Conservation (phyloP, 2,888 invertebrate genomes). For the Drosophila mercatorum region DNA sequence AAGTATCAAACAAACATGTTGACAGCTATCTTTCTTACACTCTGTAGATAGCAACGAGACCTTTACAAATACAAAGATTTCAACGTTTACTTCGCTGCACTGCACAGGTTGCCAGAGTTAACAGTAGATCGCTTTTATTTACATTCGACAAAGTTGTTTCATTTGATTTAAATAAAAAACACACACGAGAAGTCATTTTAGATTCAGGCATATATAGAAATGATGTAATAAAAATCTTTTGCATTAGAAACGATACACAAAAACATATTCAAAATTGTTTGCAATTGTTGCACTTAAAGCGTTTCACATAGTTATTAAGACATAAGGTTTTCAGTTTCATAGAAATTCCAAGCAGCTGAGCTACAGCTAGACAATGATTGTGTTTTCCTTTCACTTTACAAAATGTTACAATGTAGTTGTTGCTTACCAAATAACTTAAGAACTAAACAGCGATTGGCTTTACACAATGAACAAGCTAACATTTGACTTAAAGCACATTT, state of each 20-base stretch:
- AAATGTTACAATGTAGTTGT: neutral
- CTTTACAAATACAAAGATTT: conserved; percentile 1
- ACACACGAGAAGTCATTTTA: conserved; percentile 14
- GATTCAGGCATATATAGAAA: conserved; percentile 27
- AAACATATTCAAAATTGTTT: conserved; percentile 34
- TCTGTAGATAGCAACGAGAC: too few species aligned
- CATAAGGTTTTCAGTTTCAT: conserved; percentile 13
- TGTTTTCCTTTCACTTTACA: conserved; percentile 27
- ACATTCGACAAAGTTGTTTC: conserved; percentile 49
- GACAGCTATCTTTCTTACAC: too few species aligned
- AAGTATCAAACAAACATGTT: too few species aligned
- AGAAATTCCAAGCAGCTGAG: conserved; percentile 41
- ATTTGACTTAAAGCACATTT: conserved; percentile 63
- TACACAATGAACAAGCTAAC: conserved; percentile 51
- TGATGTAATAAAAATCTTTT: conserved; percentile 12
- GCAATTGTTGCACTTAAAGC: conserved; percentile 77
- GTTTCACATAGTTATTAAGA: conserved; percentile 38
- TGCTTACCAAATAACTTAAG: conserved; percentile 70
- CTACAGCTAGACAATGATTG: conserved; percentile 59
- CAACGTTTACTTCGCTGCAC: conserved; percentile 2
- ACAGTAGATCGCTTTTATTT: conserved; percentile 69
- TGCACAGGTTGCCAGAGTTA: conserved; percentile 35
- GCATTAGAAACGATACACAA: conserved; percentile 22
- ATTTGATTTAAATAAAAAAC: conserved; percentile 12
- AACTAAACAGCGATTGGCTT: conserved; percentile 53